phyloP scores from a whole-genome alignment of 2,888 invertebrate genomes.

The Drosophila histrio region DNA sequence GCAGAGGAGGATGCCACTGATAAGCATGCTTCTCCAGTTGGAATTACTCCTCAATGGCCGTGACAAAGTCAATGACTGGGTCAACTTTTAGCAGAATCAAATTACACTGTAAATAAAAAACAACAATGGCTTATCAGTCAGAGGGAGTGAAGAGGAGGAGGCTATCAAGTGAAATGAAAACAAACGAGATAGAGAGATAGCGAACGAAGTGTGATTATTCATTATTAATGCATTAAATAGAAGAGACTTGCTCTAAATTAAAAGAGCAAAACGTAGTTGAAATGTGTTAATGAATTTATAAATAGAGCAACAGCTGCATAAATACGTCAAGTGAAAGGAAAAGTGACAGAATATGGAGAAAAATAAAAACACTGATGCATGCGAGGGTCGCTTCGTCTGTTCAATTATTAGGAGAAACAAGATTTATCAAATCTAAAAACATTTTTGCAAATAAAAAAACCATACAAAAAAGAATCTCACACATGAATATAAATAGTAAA shows the following conservation, averaged over 20 bases:
- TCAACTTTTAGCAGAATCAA: slow-evolving; percentile 31
- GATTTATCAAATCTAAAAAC: not conserved
- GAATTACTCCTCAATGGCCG: slow-evolving; percentile 5
- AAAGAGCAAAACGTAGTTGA: slow-evolving; percentile 5
- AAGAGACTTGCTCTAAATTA: slow-evolving; percentile 6
- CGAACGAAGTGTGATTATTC: slow-evolving; percentile 10
- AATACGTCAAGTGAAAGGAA: slow-evolving; percentile 30
- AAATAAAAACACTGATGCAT: not conserved
- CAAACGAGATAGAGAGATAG: slow-evolving; percentile 45
- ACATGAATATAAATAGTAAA: not conserved
- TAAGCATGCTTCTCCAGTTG: slow-evolving; percentile 11
- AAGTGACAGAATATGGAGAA: slow-evolving; percentile 19
- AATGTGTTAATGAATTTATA: slow-evolving; percentile 67
- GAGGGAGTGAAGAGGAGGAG: not conserved
- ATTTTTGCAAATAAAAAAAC: not conserved
- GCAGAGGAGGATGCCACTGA: slow-evolving; percentile 17
- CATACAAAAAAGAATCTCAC: not conserved
- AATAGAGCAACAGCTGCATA: slow-evolving; percentile 71
- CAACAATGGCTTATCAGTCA: slow-evolving; percentile 20
- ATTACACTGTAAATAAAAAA: not conserved
- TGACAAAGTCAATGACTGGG: slow-evolving; percentile 26
- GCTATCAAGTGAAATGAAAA: slow-evolving; percentile 29
- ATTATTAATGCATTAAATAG: slow-evolving; percentile 4
- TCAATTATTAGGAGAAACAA: not conserved
- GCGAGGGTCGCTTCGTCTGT: not conserved